Conservation (phyloP, 1,140 invertebrate species). For the Rhyacophila brunnea region DNA sequence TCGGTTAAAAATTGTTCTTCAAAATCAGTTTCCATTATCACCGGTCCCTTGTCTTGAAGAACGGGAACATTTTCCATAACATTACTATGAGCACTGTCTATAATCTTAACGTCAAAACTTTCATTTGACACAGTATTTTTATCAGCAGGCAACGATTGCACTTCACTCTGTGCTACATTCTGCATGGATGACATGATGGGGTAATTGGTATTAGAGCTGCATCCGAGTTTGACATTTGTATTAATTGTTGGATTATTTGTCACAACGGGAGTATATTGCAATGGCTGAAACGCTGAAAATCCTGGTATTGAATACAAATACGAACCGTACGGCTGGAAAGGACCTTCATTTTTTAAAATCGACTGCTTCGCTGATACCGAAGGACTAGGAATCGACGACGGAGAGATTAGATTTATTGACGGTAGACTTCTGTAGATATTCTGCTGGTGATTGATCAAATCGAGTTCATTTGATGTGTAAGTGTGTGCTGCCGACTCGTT, state of each 20-base stretch:
- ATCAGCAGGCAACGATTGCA: no score
- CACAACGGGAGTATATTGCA: slow-evolving; percentile 38
- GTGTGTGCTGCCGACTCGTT: not conserved
- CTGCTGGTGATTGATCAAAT: not conserved
- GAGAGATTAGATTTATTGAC: slow-evolving; percentile 42
- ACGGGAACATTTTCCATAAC: slow-evolving; percentile 10
- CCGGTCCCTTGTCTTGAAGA: slow-evolving; percentile 23
- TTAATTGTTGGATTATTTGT: not conserved
- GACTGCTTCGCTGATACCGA: slow-evolving; percentile 44
- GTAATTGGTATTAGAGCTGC: not conserved
- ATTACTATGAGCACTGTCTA: not conserved
- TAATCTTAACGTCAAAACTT: not conserved
- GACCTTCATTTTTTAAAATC: slow-evolving; percentile 29
- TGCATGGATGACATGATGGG: not conserved
- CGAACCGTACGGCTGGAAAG: slow-evolving; percentile 44
- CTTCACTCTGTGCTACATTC: not conserved
- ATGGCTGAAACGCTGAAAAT: slow-evolving; percentile 49
- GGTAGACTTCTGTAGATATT: not conserved
- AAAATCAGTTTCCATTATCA: slow-evolving; percentile 39
- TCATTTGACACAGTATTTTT: no score
- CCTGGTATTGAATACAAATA: slow-evolving; percentile 48
- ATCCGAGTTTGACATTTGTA: not conserved
- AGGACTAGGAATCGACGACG: slow-evolving; percentile 49
- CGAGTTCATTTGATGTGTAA: slow-evolving; percentile 37
- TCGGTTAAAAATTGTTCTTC: slow-evolving; percentile 44